These are phyloP conservation scores for Paratrypauchen microcephalus DNA, from an alignment of 2,797 vertebrate species.

Conservation along the genomic window DNA sequence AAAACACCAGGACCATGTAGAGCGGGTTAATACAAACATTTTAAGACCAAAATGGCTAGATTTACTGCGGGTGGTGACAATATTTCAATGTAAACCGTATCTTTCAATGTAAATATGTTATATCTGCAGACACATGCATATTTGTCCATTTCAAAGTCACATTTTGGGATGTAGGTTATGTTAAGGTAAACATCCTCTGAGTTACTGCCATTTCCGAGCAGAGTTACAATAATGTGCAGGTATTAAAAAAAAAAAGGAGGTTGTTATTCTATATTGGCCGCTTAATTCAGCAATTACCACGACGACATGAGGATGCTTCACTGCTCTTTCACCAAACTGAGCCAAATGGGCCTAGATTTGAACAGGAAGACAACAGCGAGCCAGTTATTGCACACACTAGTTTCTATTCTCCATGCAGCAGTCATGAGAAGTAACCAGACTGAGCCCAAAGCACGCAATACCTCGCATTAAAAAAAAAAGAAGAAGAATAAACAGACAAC, in stretches of 20 bases:
- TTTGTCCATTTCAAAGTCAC: not conserved
- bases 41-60: too few species aligned
- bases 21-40: too few species aligned
- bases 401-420: slow-evolving; percentile 43
- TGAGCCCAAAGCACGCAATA: slow-evolving; percentile 14
- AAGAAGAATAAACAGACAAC: too few species aligned
- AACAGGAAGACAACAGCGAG: slow-evolving; percentile 21
- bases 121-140: not conserved
- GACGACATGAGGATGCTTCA: not conserved
- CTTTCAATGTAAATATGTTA: not conserved
- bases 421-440: slow-evolving; percentile 24
- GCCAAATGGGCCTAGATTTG: not conserved
- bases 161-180: too few species aligned
- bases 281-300: not conserved
- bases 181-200: not conserved
- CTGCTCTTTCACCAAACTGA: not conserved
- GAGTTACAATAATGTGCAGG: not conserved
- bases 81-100: not conserved
- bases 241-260: not conserved
- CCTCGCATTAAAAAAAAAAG: not conserved
- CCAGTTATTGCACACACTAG: slow-evolving; percentile 37
- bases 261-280: not conserved
- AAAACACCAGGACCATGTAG: too few species aligned
- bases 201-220: not conserved
- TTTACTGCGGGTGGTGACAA: too few species aligned